These are phyloP conservation scores for Calcarius lapponicus DNA, from an alignment of 2,797 vertebrate species.

Conservation along the genomic window DNA sequence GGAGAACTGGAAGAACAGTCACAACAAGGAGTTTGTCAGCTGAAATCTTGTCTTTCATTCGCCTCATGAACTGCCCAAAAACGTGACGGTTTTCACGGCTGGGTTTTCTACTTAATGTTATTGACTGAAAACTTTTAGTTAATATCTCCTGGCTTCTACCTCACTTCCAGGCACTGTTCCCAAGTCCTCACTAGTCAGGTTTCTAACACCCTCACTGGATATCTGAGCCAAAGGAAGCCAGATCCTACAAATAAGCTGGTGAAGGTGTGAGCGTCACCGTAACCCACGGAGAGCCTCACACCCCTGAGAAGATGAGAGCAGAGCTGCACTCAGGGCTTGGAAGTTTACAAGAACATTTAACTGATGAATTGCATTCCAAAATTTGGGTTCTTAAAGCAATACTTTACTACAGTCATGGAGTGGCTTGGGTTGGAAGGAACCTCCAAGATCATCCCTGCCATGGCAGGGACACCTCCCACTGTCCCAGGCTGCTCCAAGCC, in stretches of 20 bases:
- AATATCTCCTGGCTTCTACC: not conserved
- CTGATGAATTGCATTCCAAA: not conserved
- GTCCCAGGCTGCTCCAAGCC: not conserved
- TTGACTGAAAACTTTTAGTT: not conserved
- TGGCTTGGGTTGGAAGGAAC: not conserved
- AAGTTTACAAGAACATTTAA: not conserved
- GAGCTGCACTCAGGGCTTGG: not conserved
- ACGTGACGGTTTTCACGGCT: not conserved
- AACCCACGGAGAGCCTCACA: not conserved
- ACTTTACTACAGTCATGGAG: not conserved
- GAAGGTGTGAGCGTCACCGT: rapidly evolving
- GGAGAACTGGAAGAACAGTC: not conserved
- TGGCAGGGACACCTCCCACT: not conserved
- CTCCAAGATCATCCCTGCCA: not conserved
- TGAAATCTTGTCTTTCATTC: not conserved
- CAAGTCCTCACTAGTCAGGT: not conserved
- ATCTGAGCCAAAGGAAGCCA: not conserved
- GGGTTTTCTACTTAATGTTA: not conserved
- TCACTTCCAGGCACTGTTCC: not conserved
- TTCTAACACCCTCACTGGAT: not conserved
- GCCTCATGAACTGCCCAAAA: not conserved
- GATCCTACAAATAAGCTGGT: not conserved
- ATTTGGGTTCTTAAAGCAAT: not conserved
- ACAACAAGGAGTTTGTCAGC: not conserved
- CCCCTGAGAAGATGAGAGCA: not conserved